Evolutionary conservation across 2,888 invertebrate species (phyloP), one percentile per base, ranked within the genome.

Genomic region (Nyleta sp.): DNA sequence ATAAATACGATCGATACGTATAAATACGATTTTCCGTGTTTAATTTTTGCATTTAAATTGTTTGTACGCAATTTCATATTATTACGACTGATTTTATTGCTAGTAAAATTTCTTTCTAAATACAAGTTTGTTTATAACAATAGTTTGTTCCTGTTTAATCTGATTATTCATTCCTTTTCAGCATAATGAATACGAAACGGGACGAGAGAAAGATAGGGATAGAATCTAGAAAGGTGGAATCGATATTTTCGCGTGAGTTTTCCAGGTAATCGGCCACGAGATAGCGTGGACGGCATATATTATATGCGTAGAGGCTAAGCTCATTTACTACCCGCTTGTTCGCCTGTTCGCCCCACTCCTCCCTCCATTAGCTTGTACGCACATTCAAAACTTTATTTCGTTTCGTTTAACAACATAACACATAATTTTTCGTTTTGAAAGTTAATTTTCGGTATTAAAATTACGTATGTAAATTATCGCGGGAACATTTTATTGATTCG

Each of bases 191-290:
- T 59, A 67, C 52, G 20, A 71, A 67, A 48, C 53, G 24, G 67
- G 46, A 68, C 38, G 55, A 62, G 62, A 48, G 48, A 59, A 65
- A 52, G 55, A 52, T 44, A 35, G 50, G 31, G 31, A 22, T 31
- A 59, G 52, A 60, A 64, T 42, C 52, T 33, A 40, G 71, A 60
- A 53, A 59, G 65, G 53, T 52, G 33, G 72, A 81, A 88, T 88
- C 88, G 86, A 88, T 88, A 87, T 87, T 87, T 88, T 88, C 87
- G 86, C 87, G 86, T 86, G 88, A 87, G 87, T 88, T 88, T 87
- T 87, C 86, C 86, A 84, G 83, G 86, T 87, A 88, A 88, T 88
- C 85, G 87, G 86, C 84, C 84, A 84, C 85, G 84, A 87, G 87
- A 87, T 87, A 87, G 83, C 85, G 84, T 83, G 81, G 82, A 81